phyloP scores from a whole-genome alignment of 35 echinoderm and acorn worm species.

The Ptychodera flava region DNA sequence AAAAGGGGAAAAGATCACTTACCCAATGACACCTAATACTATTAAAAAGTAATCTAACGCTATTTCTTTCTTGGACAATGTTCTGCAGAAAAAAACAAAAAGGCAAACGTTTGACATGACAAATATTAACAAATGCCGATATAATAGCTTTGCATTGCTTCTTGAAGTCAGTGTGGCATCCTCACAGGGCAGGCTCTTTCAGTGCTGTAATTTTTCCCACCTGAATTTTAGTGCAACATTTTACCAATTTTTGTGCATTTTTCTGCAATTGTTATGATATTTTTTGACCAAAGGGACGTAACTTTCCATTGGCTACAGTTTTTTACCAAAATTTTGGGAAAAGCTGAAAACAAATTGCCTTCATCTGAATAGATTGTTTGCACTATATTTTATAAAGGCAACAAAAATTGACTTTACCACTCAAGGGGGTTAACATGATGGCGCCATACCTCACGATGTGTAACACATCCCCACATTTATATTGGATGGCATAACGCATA shows the following conservation, averaged over 20 bases:
- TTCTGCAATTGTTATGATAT: neutral
- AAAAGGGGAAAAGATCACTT: conserved; percentile 24
- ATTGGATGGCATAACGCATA: neutral
- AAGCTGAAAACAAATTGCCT: neutral
- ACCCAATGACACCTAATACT: conserved; percentile 69
- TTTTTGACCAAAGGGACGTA: too few relatives aligned
- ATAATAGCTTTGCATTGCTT: neutral
- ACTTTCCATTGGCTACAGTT: too few relatives aligned
- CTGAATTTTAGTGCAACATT: neutral
- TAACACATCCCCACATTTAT: too few relatives aligned
- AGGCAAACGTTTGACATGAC: too few relatives aligned
- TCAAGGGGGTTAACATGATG: neutral
- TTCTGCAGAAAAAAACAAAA: conserved; percentile 36
- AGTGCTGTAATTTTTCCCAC: too few relatives aligned
- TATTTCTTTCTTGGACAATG: conserved; percentile 22
- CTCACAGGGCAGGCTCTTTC: neutral
- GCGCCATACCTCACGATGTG: neutral
- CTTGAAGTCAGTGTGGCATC: neutral
- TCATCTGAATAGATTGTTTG: too few relatives aligned
- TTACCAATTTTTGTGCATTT: neutral
- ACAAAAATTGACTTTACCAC: neutral
- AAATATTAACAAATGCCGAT: neutral
- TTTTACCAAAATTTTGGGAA: neutral
- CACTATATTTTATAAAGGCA: neutral
- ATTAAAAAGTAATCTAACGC: conserved; percentile 61